Evolutionary conservation across 2,797 vertebrate species (phyloP).

Genomic region (Pseudochromis fuscus): DNA sequence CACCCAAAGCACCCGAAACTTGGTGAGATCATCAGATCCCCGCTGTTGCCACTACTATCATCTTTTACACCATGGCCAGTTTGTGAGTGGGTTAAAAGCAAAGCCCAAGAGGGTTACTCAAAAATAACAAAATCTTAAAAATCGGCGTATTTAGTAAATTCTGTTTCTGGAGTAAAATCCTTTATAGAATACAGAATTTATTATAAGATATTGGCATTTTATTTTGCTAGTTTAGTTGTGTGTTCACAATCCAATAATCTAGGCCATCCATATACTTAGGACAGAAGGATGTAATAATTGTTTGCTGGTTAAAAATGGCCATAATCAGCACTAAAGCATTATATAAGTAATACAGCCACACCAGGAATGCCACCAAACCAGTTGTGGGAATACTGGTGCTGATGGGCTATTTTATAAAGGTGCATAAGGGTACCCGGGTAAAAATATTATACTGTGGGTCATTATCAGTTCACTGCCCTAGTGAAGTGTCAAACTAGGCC

Average conservation of each 20-base stretch:
- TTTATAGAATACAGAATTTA: not conserved
- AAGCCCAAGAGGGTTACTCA: not conserved
- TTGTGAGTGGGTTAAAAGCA: constrained; percentile 12
- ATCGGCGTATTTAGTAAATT: not conserved
- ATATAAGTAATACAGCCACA: constrained; percentile 34
- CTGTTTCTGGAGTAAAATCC: not conserved
- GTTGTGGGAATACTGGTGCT: constrained; percentile 12
- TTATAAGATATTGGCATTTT: not conserved
- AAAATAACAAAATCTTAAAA: not conserved
- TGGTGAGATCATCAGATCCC: not conserved
- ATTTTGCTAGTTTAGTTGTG: not conserved
- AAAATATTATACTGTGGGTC: constrained; percentile 11
- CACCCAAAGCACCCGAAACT: constrained; percentile 16
- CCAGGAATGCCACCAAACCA: constrained; percentile 31
- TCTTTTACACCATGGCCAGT: not conserved
- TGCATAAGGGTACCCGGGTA: not conserved
- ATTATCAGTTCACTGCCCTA: constrained; percentile 28
- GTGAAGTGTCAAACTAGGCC: constrained; percentile 3
- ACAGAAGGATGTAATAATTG: constrained; percentile 19
- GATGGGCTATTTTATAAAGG: constrained; percentile 21
- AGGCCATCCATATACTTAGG: not conserved
- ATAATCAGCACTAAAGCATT: constrained; percentile 20
- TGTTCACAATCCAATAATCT: constrained; percentile 18
- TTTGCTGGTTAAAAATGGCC: constrained; percentile 38
- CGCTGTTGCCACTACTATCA: not conserved